Percentiles rank a stretch among this genome's conserved stretches.
Evolutionary conservation across 2,113 vertebrate species (phyloP).

Genomic region (Arvicanthis niloticus): DNA sequence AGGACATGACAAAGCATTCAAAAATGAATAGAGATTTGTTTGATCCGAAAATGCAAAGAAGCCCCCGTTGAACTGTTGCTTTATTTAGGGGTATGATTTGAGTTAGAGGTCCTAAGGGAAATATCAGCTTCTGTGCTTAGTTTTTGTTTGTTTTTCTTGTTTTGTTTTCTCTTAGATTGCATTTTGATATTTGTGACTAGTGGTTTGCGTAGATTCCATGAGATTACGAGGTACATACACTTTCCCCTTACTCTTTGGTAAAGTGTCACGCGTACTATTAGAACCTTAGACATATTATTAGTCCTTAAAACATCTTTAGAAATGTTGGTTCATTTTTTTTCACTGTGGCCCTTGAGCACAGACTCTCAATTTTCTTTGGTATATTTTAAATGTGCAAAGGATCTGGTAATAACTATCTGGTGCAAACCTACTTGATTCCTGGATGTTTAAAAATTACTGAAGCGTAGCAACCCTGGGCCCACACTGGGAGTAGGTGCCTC

Average conservation of each 20-base stretch:
- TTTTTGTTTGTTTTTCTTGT: constrained; percentile 23
- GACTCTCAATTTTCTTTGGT: background rate
- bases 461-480: constrained; percentile 58
- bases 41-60: constrained; percentile 8
- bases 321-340: constrained; percentile 13
- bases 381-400: background rate
- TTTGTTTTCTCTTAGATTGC: constrained; percentile 58
- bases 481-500: constrained; percentile 72
- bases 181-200: constrained; percentile 65
- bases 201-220: constrained; percentile 47
- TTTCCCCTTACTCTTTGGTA: constrained; percentile 18
- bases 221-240: constrained; percentile 12
- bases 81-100: background rate
- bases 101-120: constrained; percentile 46
- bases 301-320: constrained; percentile 2
- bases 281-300: constrained; percentile 41
- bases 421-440: background rate
- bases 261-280: constrained; percentile 17
- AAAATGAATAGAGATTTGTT: background rate
- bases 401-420: background rate
- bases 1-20: background rate
- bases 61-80: background rate
- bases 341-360: background rate
- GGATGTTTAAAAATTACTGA: constrained; percentile 14
- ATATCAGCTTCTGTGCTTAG: constrained; percentile 27